Percentiles rank a stretch among this genome's conserved stretches.
Conservation (phyloP, 2,797 vertebrate species). For the Tenualosa ilisha region DNA sequence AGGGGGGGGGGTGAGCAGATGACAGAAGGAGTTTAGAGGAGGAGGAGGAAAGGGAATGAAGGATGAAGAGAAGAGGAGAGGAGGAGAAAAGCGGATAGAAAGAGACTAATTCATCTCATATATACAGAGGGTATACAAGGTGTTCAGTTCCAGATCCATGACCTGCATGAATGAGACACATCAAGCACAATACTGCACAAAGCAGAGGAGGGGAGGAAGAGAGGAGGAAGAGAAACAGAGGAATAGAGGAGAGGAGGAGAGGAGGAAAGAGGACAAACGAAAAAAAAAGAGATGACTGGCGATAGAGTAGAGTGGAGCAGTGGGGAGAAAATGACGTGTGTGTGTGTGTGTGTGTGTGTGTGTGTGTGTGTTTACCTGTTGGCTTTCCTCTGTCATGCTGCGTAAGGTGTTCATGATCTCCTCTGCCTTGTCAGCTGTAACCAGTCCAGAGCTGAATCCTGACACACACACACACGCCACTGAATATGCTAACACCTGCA, state of each 20-base stretch:
- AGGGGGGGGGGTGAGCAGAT: neutral
- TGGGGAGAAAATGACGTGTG: too few species aligned
- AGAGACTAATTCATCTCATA: too few species aligned
- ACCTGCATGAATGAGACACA: too few species aligned
- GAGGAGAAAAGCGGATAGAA: neutral
- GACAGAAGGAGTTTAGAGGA: neutral
- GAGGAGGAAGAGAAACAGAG: too few species aligned
- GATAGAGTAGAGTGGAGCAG: too few species aligned
- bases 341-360: neutral
- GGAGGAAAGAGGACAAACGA: too few species aligned
- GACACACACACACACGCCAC: slow-evolving; percentile 82
- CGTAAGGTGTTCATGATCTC: slow-evolving; percentile 81
- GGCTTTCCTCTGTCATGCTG: slow-evolving; percentile 83
- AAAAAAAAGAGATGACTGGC: too few species aligned
- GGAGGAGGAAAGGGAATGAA: neutral
- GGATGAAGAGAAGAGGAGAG: neutral
- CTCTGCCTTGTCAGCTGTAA: slow-evolving; percentile 83
- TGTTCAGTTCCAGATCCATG: too few species aligned
- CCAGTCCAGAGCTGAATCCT: slow-evolving; percentile 82
- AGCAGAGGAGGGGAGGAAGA: neutral
- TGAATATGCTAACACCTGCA: slow-evolving; percentile 87
- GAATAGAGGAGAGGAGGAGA: neutral
- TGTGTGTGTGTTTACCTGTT: slow-evolving; percentile 79
- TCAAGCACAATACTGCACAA: too few species aligned
- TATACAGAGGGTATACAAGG: too few species aligned